These are phyloP conservation scores for Tigriopus californicus DNA, from an alignment of 2,888 invertebrate species.

Conservation along the genomic window DNA sequence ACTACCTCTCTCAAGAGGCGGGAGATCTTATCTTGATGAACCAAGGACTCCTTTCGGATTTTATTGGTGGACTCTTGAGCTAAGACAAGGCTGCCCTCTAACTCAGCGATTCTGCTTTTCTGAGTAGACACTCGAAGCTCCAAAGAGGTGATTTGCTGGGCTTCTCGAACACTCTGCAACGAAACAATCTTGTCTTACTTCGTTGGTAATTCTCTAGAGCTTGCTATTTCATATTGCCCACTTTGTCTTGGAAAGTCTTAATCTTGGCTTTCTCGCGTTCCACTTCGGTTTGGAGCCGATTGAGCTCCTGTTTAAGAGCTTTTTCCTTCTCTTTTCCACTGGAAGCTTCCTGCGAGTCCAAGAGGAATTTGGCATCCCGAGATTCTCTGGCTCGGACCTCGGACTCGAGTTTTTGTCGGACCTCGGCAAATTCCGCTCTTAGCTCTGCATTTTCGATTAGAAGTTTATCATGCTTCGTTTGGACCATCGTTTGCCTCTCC, in stretches of 20 bases:
- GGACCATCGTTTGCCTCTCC: not conserved
- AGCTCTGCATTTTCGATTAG: conserved; percentile 10
- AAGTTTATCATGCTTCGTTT: not conserved
- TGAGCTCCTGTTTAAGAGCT: not conserved
- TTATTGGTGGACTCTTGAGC: conserved; percentile 1
- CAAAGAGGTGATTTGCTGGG: not conserved
- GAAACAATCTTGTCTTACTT: not conserved
- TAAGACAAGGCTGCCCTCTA: not conserved
- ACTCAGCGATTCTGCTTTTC: conserved; percentile 4
- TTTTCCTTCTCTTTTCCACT: not conserved
- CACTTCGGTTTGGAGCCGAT: not conserved
- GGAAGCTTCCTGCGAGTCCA: conserved; percentile 5
- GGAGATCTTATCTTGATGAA: conserved; percentile 3
- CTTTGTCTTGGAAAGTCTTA: conserved; percentile 2
- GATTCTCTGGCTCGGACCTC: conserved; percentile 9
- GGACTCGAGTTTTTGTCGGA: not conserved
- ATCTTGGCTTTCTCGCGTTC: conserved; percentile 2
- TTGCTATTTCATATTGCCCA: not conserved
- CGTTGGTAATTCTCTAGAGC: too few species aligned
- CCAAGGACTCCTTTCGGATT: conserved; percentile 2
- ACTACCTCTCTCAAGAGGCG: not conserved
- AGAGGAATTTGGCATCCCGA: conserved; percentile 4
- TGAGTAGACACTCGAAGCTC: not conserved
- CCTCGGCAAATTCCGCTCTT: not conserved
- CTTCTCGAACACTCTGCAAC: not conserved